Base-by-base conservation (phyloP, 2,797 vertebrate species). In the Hemitrygon akajei region DNA sequence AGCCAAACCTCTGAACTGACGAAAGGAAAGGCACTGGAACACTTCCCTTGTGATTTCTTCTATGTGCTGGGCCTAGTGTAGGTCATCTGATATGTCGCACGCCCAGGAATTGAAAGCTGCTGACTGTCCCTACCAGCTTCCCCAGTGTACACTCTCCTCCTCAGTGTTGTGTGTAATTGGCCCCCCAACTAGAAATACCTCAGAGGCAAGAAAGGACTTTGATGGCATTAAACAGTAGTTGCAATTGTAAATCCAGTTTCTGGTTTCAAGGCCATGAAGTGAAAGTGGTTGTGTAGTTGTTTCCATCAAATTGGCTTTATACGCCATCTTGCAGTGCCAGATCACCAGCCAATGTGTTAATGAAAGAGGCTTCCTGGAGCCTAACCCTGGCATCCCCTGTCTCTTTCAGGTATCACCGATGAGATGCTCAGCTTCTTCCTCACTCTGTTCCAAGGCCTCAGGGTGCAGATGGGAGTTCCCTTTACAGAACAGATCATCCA, bases 401-500 rank as follows among this genome's bases (percentile, higher is more conserved):
- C 10, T 40, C 69, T 47, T 69, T 87, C 95, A 99, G 99, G 99
- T 95, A 97, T 99, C 95, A 99, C 98, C 0, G 99, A 99, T 94
- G 98, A 99, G 96, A 99, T 99, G 98, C 96, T 99, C 96, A 98
- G 98, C 95, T 99, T 99, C 96, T 99, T 99, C 97, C 97, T 99
- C 95, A 99, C 97, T 3, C 96, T 99, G 93, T 99, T 99, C 95
- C 98, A 99, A 96, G 98, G 98, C 9, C 96, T 99, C 95, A 96
- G 98, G 95, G 99, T 99, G 76, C 99, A 99, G 96, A 99, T 99
- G 98, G 99, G 99, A 0, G 98, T 98, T 89, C 97, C 98, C 94
- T 99, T 99, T 96, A 99, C 99, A 0, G 99, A 99, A 94, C 99
- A 99, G 96, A 98, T 99, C 95, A 98, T 99, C 95, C 99, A 99